Conservation (phyloP, 2,888 invertebrate species). For the Zonitis immaculata region DNA sequence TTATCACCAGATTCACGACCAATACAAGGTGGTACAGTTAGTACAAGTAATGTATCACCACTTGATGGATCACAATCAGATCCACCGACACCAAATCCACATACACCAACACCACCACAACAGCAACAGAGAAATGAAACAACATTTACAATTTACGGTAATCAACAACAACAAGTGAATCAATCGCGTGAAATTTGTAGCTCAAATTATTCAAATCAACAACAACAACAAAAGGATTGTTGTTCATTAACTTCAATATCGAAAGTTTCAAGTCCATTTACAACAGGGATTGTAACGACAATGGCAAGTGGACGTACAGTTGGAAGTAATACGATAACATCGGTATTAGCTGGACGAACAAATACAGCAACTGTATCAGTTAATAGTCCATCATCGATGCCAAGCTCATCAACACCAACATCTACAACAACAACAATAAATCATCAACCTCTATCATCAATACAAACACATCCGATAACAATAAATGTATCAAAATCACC, state of each 20-base stretch:
- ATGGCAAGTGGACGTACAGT: conserved; percentile 73
- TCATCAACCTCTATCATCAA: conserved; percentile 12
- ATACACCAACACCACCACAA: conserved; percentile 49
- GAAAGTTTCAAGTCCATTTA: conserved; percentile 15
- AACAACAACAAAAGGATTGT: conserved; percentile 23
- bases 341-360: conserved; percentile 69
- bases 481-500: conserved; percentile 57
- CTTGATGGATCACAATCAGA: conserved; percentile 58
- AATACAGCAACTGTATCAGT: conserved; percentile 74
- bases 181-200: conserved; percentile 18
- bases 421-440: conserved; percentile 42
- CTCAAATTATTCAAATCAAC: conserved; percentile 13
- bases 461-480: conserved; percentile 35
- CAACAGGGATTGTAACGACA: conserved; percentile 53
- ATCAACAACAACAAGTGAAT: too few relatives aligned
- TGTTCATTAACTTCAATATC: conserved; percentile 17
- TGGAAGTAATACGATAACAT: conserved; percentile 76
- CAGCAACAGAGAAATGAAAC: conserved; percentile 22
- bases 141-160: conserved; percentile 21
- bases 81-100: conserved; percentile 48
- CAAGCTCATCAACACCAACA: conserved; percentile 33
- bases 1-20: conserved; percentile 62
- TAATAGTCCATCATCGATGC: conserved; percentile 55
- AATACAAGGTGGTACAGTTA: conserved; percentile 79
- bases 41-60: conserved; percentile 76